Evolutionary conservation across 1,140 invertebrate genomes (phyloP).

Genomic region (Pseudomyrmex sp.): DNA sequence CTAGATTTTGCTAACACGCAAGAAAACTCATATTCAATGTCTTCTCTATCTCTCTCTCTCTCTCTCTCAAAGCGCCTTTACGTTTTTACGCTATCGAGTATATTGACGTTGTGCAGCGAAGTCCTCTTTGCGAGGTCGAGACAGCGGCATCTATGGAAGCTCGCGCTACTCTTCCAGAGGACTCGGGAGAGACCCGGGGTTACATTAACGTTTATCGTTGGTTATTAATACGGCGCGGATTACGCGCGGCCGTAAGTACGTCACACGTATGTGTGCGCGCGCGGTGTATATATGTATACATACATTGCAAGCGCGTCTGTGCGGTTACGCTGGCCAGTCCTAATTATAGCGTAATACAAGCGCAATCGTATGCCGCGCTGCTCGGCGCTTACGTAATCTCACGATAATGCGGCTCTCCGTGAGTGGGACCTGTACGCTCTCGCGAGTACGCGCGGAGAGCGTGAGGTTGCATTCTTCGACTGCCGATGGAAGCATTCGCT

Average conservation of each 20-base stretch:
- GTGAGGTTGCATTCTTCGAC: slow-evolving; percentile 73
- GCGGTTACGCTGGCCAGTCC: slow-evolving; percentile 73
- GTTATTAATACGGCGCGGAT: slow-evolving; percentile 73
- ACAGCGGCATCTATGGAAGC: slow-evolving; percentile 1
- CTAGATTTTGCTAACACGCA: slow-evolving; percentile 38
- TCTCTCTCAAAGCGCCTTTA: slow-evolving; percentile 5
- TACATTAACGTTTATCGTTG: slow-evolving; percentile 72
- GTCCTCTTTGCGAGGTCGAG: too few species aligned
- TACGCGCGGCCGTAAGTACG: slow-evolving; percentile 65
- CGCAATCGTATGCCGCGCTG: slow-evolving; percentile 66
- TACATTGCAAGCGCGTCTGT: not conserved
- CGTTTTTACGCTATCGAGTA: slow-evolving; percentile 20
- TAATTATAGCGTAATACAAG: slow-evolving; percentile 80
- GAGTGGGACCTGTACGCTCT: slow-evolving; percentile 55
- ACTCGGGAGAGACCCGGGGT: slow-evolving; percentile 32
- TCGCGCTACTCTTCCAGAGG: slow-evolving; percentile 51
- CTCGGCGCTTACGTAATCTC: slow-evolving; percentile 77
- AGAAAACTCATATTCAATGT: not conserved
- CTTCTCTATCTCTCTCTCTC: not conserved
- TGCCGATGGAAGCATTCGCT: slow-evolving; percentile 67
- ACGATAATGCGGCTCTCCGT: slow-evolving; percentile 74
- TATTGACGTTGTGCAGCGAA: too few species aligned
- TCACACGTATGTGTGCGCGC: slow-evolving; percentile 13
- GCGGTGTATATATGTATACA: not conserved
- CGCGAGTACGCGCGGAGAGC: slow-evolving; percentile 50